Base-by-base conservation (phyloP, 2,113 vertebrate species). In the Perccottus glenii region DNA sequence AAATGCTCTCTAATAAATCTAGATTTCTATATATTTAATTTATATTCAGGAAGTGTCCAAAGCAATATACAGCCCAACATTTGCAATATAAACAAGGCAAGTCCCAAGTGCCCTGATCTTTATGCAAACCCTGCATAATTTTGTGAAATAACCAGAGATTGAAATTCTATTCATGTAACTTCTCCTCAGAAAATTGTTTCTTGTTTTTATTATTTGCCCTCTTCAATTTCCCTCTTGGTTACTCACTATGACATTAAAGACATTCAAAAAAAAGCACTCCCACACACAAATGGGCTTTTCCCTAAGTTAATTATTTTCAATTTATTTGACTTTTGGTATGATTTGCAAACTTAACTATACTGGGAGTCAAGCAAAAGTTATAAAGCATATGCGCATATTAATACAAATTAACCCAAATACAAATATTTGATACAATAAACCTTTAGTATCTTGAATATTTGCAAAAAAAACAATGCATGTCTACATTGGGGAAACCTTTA, bases 151-250 rank as follows among this genome's bases (percentile, higher is more conserved):
- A 80, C 67, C 80, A 79, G 55, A 77, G 83, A 87, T 87, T 89
- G 64, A 82, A 81, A 85, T 88, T 90, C 68, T 58, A 80, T 78
- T 84, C 63, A 74, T 79, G 82, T 79, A 77, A 80, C 72, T 74
- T 81, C 71, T 75, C 36, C 48, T 64, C 57, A 52, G 69, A 77
- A 79, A 88, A 82, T 70, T 14, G 82, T 88, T 83, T 74, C 49
- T 75, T 84, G 72, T 82, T 82, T 87, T 82, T 83, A 51, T 83
- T 85, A 67, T 78, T 73, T 86, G 69, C 74, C 65, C 78, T 82
- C 81, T 88, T 64, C 86, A 88, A 86, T 88, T 90, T 88, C 75
- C 78, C 82, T 68, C 85, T 73, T 85, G 80, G 85, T 70, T 84
- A 71, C 85, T 84, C 79, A 69, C 67, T 70, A 84, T 74, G 64